Evolutionary conservation across 2,797 vertebrate species (phyloP).

Genomic region (Sciaenops ocellatus): DNA sequence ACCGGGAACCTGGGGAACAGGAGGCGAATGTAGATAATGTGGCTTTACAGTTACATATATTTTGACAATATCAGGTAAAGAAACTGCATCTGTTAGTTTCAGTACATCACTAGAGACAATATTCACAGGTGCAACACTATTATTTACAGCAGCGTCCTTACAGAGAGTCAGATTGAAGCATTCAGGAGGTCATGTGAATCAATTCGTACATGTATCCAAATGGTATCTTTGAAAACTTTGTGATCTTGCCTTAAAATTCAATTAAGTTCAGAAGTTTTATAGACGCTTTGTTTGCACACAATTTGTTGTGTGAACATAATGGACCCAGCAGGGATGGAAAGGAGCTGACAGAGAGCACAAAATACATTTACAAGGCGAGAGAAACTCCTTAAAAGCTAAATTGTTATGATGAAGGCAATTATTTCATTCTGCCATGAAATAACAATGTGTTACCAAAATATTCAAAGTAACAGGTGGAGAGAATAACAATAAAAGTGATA

Average conservation of each 20-base stretch:
- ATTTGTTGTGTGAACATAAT: neutral
- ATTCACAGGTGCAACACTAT: neutral
- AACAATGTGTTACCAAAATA: neutral
- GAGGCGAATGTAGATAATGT: neutral
- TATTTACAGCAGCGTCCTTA: neutral
- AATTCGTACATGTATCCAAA: neutral
- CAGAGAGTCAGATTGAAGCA: neutral
- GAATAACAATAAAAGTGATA: neutral
- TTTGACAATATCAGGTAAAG: neutral
- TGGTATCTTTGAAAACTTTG: neutral
- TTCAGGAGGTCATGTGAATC: neutral
- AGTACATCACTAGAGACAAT: neutral
- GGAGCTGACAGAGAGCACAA: neutral
- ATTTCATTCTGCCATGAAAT: neutral
- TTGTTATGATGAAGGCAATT: neutral
- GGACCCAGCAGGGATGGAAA: neutral
- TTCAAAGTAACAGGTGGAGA: neutral
- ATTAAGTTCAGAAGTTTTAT: neutral
- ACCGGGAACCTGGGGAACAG: conserved; percentile 28
- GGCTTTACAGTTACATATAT: neutral
- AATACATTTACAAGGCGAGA: neutral
- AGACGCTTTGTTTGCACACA: neutral
- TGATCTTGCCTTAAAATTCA: neutral
- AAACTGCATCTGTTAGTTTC: neutral
- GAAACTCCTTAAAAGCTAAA: neutral